Percentiles rank a stretch among this genome's conserved stretches.
These are phyloP conservation scores for Drosophila bocki DNA, from an alignment of 1,140 invertebrate genomes.

Conservation along the genomic window DNA sequence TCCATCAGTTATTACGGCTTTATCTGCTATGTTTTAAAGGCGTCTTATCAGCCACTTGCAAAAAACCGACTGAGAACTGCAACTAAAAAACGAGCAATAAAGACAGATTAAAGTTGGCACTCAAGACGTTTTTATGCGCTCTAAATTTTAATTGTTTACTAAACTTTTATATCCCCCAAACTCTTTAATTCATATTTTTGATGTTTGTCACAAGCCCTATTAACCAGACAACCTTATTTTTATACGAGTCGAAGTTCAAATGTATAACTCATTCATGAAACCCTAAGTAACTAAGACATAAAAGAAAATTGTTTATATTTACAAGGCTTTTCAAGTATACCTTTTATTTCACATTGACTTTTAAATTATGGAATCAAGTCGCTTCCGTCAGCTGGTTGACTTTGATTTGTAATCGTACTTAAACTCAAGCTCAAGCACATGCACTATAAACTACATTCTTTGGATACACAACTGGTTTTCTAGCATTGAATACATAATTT, in stretches of 20 bases:
- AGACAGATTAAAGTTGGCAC: conserved; percentile 1
- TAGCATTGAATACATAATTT: conserved; percentile 15
- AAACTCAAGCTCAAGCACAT: conserved; percentile 9
- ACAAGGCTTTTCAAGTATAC: neutral
- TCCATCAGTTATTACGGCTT: conserved; percentile 13
- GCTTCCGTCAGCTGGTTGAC: conserved; percentile 7
- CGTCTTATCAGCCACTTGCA: conserved; percentile 32
- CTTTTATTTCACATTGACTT: neutral
- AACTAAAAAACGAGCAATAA: conserved; percentile 9
- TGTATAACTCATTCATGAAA: neutral
- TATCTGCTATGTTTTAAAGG: conserved; percentile 28
- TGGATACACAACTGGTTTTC: conserved; percentile 16
- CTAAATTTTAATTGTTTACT: conserved; percentile 6
- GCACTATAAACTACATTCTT: conserved; percentile 5
- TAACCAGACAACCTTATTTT: neutral
- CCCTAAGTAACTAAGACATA: neutral
- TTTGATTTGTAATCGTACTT: conserved; percentile 18
- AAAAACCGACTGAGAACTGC: conserved; percentile 5
- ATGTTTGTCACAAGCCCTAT: too few relatives aligned
- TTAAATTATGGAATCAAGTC: neutral
- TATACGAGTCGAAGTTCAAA: neutral
- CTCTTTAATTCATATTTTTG: neutral
- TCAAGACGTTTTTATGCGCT: conserved; percentile 10
- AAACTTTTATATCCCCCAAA: too few relatives aligned
- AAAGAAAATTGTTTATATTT: neutral